These are phyloP conservation scores for Bilobella aurantiaca DNA, from an alignment of 1,140 invertebrate genomes.

Conservation along the genomic window DNA sequence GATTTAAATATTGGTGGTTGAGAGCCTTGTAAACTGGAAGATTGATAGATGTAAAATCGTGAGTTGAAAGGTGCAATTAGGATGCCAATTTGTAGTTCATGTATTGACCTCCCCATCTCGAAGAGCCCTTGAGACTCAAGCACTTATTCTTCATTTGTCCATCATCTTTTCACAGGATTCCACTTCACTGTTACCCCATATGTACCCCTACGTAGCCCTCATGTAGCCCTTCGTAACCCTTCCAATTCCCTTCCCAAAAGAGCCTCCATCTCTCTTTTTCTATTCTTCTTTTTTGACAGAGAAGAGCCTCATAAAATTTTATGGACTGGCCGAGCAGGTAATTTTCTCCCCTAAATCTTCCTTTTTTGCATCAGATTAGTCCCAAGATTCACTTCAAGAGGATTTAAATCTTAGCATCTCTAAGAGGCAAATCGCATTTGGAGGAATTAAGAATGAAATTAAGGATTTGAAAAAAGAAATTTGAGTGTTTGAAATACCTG, in stretches of 20 bases:
- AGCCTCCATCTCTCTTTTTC: background rate
- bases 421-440: background rate
- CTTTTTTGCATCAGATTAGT: background rate
- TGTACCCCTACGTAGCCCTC: too few relatives aligned
- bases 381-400: background rate
- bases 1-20: too few relatives aligned
- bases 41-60: background rate
- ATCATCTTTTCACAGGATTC: background rate
- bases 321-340: background rate
- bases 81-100: slow-evolving; percentile 9
- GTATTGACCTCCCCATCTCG: background rate
- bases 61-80: slow-evolving; percentile 7
- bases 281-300: background rate
- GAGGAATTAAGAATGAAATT: background rate
- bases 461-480: background rate
- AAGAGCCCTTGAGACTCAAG: background rate
- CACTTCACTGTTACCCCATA: background rate
- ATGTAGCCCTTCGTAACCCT: too few relatives aligned
- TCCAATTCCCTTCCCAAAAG: too few relatives aligned
- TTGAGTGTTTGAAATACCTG: background rate
- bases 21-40: background rate
- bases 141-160: background rate
- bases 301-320: background rate
- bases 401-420: background rate
- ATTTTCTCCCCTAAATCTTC: background rate